Percentiles rank a stretch among this genome's conserved stretches.
phyloP scores from a whole-genome alignment of 2,888 invertebrate species.

The Andrena haemorrhoa region DNA sequence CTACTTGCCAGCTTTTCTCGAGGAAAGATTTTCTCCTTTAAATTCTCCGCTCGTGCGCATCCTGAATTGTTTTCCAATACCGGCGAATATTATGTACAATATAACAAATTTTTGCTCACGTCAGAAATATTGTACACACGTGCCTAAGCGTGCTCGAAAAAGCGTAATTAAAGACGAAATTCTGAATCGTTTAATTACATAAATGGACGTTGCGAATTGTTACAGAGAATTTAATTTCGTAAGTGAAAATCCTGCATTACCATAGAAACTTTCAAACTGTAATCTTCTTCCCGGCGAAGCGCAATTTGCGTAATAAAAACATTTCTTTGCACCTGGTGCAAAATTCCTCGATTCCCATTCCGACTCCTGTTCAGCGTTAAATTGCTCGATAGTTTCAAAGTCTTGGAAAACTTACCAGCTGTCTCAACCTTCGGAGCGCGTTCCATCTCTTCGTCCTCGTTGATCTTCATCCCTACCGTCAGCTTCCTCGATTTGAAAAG shows the following conservation, averaged over 20 bases:
- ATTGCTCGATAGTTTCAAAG: too few relatives aligned
- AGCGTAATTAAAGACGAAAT: background rate
- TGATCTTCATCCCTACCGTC: conserved; percentile 82
- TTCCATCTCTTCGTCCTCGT: conserved; percentile 82
- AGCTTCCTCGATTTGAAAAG: conserved; percentile 80
- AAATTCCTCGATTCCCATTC: background rate
- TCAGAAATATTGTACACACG: background rate
- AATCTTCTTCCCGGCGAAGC: too few relatives aligned
- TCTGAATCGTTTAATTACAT: background rate
- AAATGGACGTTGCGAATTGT: background rate
- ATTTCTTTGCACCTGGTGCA: too few relatives aligned
- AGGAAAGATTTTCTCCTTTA: background rate
- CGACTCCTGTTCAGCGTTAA: too few relatives aligned
- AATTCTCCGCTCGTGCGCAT: background rate
- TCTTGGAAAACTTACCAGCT: conserved; percentile 75
- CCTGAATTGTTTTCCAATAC: background rate
- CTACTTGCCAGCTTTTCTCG: background rate
- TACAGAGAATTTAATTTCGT: background rate
- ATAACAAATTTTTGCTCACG: too few relatives aligned
- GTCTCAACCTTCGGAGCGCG: conserved; percentile 80
- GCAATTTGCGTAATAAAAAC: too few relatives aligned
- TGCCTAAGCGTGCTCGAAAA: background rate
- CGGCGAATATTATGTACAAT: too few relatives aligned
- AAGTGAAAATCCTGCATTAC: background rate
- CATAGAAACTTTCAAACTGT: too few relatives aligned